phyloP scores from a whole-genome alignment of 2,888 invertebrate species.

The Laothoe populi region DNA sequence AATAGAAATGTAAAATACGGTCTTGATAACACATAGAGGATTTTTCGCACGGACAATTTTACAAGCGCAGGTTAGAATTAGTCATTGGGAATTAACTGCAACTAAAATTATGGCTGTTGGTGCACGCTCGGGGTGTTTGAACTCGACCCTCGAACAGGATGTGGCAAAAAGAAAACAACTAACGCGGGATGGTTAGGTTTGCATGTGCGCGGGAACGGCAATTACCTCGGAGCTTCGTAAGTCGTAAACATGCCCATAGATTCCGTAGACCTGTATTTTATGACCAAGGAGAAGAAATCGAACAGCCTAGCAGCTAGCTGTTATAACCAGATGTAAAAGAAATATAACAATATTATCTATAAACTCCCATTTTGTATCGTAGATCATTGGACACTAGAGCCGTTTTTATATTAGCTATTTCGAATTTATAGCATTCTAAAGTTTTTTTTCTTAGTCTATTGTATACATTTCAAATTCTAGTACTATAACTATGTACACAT shows the following conservation, averaged over 20 bases:
- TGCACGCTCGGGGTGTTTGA: slow-evolving; percentile 38
- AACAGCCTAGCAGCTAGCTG: background rate
- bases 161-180: slow-evolving; percentile 39
- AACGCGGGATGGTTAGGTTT: slow-evolving; percentile 28
- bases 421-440: too few relatives aligned
- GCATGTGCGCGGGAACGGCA: slow-evolving; percentile 28
- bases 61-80: slow-evolving; percentile 18
- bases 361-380: too few relatives aligned
- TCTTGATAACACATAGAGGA: background rate
- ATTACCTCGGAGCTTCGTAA: too few relatives aligned
- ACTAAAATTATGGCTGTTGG: slow-evolving; percentile 11
- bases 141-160: slow-evolving; percentile 36
- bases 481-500: background rate
- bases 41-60: slow-evolving; percentile 19
- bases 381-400: too few relatives aligned
- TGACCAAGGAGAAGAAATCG: background rate
- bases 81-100: slow-evolving; percentile 27
- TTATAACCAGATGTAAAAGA: background rate
- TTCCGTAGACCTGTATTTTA: background rate
- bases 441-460: too few relatives aligned
- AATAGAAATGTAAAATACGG: too few relatives aligned
- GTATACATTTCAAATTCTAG: background rate
- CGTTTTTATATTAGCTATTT: too few relatives aligned
- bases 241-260: slow-evolving; percentile 30
- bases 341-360: background rate